Evolutionary conservation across 1,140 invertebrate species (phyloP).

Genomic region (Calephelis virginiensis): DNA sequence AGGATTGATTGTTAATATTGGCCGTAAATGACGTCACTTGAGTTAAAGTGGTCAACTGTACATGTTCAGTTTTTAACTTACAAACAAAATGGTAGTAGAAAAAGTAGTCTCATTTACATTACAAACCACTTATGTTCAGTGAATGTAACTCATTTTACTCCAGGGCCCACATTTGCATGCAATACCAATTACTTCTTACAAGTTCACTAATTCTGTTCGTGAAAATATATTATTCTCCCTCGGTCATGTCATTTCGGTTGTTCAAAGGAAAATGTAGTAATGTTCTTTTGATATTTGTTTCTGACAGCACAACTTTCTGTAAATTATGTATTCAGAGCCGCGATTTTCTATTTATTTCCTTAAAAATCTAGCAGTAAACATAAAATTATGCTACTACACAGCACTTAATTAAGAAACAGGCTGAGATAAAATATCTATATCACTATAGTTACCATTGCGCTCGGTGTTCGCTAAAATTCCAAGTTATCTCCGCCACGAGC

Average conservation of each 20-base stretch:
- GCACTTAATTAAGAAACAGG: no score
- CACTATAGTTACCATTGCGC: no score
- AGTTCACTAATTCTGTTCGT: constrained; percentile 56
- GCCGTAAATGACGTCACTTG: no score
- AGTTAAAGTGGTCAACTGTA: no score
- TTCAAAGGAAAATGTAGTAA: constrained; percentile 3
- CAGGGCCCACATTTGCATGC: constrained; percentile 54
- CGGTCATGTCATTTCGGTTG: constrained; percentile 15
- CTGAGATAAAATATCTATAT: no score
- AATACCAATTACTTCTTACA: constrained; percentile 65
- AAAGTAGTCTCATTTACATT: constrained; percentile 54
- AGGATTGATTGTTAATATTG: no score
- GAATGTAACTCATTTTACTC: constrained; percentile 42
- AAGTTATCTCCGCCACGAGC: no score
- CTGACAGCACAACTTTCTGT: not conserved
- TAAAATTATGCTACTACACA: no score
- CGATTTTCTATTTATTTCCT: no score
- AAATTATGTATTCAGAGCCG: not conserved
- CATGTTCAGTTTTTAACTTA: not conserved
- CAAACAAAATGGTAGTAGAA: constrained; percentile 30
- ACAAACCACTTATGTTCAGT: constrained; percentile 47
- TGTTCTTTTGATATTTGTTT: constrained; percentile 1
- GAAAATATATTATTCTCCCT: constrained; percentile 28
- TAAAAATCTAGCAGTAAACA: no score
- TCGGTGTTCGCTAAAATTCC: no score